A percentile compares a stretch with the other conserved stretches of the same genome.
Evolutionary conservation across 2,888 invertebrate species (phyloP).

Genomic region (Leptura quadrifasciata): DNA sequence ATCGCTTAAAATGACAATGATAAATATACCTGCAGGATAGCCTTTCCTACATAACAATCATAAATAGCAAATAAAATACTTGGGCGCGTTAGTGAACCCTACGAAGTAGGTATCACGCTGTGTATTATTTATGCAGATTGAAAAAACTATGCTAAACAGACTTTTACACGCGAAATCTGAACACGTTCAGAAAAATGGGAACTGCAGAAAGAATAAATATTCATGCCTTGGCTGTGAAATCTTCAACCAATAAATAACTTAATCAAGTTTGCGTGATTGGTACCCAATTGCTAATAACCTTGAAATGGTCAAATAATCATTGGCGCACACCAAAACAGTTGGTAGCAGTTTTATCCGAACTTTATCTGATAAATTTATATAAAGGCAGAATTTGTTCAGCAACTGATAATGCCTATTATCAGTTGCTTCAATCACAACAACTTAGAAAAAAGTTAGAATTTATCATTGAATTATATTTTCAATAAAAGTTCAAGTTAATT

Average conservation of each 20-base stretch:
- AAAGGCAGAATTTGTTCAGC: too few relatives aligned
- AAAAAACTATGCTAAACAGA: conserved; percentile 36
- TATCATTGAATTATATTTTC: too few relatives aligned
- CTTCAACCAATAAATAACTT: conserved; percentile 42
- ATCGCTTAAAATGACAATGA: conserved; percentile 30
- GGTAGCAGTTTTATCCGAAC: background rate
- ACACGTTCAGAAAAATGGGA: conserved; percentile 8
- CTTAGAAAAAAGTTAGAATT: too few relatives aligned
- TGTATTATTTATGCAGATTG: conserved; percentile 36
- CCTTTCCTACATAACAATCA: conserved; percentile 7
- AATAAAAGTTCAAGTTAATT: too few relatives aligned
- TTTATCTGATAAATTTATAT: too few relatives aligned
- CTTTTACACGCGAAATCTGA: conserved; percentile 35
- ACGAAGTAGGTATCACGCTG: conserved; percentile 31
- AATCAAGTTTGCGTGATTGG: conserved; percentile 44
- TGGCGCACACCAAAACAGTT: conserved; percentile 16
- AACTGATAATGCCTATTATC: too few relatives aligned
- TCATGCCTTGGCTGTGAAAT: conserved; percentile 35
- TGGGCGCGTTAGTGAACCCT: conserved; percentile 14
- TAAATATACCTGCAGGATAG: conserved; percentile 28
- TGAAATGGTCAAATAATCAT: conserved; percentile 32
- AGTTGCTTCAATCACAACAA: too few relatives aligned
- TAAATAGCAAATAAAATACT: conserved; percentile 9
- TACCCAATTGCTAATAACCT: conserved; percentile 21
- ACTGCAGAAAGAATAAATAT: conserved; percentile 26